These are phyloP conservation scores for Dastarcus helophoroides DNA, from an alignment of 2,888 invertebrate genomes.

Conservation along the genomic window DNA sequence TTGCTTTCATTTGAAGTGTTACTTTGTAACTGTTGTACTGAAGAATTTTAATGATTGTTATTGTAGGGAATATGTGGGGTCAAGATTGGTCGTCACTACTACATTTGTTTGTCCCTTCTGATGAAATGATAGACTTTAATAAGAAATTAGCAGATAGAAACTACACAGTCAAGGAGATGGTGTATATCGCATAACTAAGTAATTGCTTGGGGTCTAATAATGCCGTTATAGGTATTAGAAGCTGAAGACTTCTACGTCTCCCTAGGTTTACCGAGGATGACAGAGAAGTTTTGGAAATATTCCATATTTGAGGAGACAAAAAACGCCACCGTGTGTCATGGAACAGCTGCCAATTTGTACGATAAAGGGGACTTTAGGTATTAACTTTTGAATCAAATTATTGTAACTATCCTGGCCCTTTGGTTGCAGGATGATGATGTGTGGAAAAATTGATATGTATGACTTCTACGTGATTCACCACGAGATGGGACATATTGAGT, in stretches of 20 bases:
- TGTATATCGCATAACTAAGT: constrained; percentile 28
- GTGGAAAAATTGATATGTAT: constrained; percentile 46
- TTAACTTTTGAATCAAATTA: constrained; percentile 11
- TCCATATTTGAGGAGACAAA: constrained; percentile 40
- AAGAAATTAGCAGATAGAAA: constrained; percentile 41
- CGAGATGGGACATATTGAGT: constrained; percentile 65
- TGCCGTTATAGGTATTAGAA: constrained; percentile 35
- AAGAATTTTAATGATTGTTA: too few species aligned
- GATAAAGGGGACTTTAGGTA: constrained; percentile 53
- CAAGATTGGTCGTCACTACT: constrained; percentile 55
- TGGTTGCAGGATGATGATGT: constrained; percentile 49
- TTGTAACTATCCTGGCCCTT: neutral
- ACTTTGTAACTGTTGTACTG: too few species aligned
- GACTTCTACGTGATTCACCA: constrained; percentile 59
- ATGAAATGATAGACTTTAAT: constrained; percentile 38
- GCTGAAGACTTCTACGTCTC: constrained; percentile 60
- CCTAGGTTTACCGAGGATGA: constrained; percentile 50
- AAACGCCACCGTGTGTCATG: constrained; percentile 49
- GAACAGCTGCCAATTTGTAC: constrained; percentile 63
- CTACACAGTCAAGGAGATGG: constrained; percentile 50
- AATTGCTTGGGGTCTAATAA: constrained; percentile 2
- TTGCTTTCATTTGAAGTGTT: too few species aligned
- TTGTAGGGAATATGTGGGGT: constrained; percentile 57
- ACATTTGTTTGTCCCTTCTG: constrained; percentile 43
- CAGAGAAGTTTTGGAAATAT: constrained; percentile 49